Conservation (phyloP, 2,797 vertebrate genomes). For the Jordanella pulchra region DNA sequence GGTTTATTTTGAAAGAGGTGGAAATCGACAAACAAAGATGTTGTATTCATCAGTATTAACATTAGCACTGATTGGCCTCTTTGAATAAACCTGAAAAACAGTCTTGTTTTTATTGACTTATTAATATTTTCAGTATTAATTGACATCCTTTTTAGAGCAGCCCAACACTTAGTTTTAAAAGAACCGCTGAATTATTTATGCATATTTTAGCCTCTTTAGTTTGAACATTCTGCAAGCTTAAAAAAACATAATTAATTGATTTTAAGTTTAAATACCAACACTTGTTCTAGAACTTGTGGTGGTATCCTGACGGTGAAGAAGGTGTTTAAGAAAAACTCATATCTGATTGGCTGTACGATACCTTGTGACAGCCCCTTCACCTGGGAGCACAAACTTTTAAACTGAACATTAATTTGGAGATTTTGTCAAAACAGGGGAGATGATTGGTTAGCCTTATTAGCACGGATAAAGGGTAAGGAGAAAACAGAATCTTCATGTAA, state of each 20-base stretch:
- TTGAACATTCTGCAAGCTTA: background rate
- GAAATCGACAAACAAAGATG: background rate
- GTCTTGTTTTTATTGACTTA: background rate
- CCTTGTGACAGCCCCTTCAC: background rate
- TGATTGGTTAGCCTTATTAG: background rate
- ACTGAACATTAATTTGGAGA: background rate
- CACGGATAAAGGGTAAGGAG: too few relatives aligned
- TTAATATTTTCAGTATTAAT: background rate
- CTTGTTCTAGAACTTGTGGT: background rate
- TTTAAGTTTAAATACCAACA: background rate
- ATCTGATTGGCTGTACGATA: background rate
- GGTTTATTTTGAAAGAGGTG: conserved; percentile 4
- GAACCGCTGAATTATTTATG: background rate
- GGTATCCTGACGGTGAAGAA: background rate
- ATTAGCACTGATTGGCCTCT: background rate
- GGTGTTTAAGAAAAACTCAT: background rate
- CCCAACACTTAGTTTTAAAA: background rate
- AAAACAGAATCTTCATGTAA: too few relatives aligned
- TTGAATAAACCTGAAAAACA: background rate
- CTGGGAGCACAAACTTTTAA: background rate
- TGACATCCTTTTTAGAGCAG: background rate
- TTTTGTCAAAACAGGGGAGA: background rate
- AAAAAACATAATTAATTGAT: background rate
- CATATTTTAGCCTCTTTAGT: background rate
- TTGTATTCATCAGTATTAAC: background rate